Evolutionary conservation across 2,888 invertebrate genomes (phyloP), one percentile per base, ranked within the genome.

Genomic region (Nymphalis urticae): DNA sequence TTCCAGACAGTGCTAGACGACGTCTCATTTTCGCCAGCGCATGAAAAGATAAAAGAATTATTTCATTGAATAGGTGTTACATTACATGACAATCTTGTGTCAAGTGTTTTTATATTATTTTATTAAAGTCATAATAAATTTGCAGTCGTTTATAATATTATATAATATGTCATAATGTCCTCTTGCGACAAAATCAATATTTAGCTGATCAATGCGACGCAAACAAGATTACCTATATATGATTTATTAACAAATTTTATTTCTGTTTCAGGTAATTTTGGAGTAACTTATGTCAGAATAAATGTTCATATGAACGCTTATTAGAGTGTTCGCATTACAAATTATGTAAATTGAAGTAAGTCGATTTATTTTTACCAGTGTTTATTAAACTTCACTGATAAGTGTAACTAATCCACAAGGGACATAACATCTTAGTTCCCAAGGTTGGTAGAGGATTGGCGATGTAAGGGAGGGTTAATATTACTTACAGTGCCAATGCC

Each of bases 221-320:
- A 21, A 21, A 21, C 21, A 1, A 21, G 21, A 21, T 21, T 21
- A 21, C 21, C 21, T 21, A 21, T 21, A 21, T 21, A 21, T 21
- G 21, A 21, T 21, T 21, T 21, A 13, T 10, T 21, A 21, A 17
- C n/a, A n/a, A 48, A 3, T 51, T 21, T 51, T 21, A 27, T 53
- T 53, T 53, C 13, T 53, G 54, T 56, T 56, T 56, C 54, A 56
- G 54, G 54, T 56, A 56, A 56, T 56, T 56, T 32, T 32, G 17
- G n/a, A 1, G 32, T 27, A 56, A 17, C 16, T 2, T 56, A 32
- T 27, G 27, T 2, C 8, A 13, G 27, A 56, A 56, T 32, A 32
- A 17, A 2, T 8, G 5, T 56, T 17, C 54, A 56, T 27, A 7
- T 2, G 17, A 32, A 32, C 17, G 2, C 1, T 56, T 21, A 27